phyloP scores from a whole-genome alignment of 23 tunicate species.

The Aplidium turbinatum region DNA sequence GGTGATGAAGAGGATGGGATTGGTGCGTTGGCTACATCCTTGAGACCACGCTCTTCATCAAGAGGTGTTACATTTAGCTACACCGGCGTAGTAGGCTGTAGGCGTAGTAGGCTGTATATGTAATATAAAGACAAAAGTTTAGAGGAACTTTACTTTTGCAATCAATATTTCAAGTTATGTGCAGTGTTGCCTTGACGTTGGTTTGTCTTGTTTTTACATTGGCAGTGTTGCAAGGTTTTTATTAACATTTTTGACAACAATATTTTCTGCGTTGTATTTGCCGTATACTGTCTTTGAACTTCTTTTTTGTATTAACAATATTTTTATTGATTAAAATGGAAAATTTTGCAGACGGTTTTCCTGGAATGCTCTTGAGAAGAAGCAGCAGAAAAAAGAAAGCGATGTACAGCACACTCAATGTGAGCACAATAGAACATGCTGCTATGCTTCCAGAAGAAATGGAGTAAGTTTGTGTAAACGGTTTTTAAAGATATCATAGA shows the following conservation, averaged over 20 bases:
- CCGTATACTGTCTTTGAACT: neutral
- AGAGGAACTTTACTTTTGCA: too few species aligned
- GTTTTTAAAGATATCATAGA: too few species aligned
- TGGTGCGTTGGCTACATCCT: conserved; percentile 40
- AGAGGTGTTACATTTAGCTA: too few species aligned
- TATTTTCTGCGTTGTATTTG: too few species aligned
- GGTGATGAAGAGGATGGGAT: conserved; percentile 69
- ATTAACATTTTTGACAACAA: too few species aligned
- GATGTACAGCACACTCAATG: conserved; percentile 31
- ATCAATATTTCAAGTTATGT: too few species aligned
- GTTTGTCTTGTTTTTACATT: too few species aligned
- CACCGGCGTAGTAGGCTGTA: neutral
- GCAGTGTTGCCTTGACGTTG: too few species aligned
- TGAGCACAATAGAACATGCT: conserved; percentile 38
- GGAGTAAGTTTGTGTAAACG: conserved; percentile 28
- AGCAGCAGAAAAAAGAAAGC: conserved; percentile 40
- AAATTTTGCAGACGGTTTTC: conserved; percentile 25
- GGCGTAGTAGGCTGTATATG: too few species aligned
- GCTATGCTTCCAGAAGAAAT: conserved; percentile 24
- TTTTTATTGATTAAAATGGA: too few species aligned
- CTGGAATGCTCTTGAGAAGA: conserved; percentile 24
- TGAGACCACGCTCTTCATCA: conserved; percentile 29
- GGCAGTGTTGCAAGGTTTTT: too few species aligned
- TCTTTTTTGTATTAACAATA: neutral
- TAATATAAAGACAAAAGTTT: too few species aligned